Percentiles rank a stretch among this genome's conserved stretches.
Conservation (phyloP, 1,140 invertebrate genomes). For the Drosophila kohkoa region DNA sequence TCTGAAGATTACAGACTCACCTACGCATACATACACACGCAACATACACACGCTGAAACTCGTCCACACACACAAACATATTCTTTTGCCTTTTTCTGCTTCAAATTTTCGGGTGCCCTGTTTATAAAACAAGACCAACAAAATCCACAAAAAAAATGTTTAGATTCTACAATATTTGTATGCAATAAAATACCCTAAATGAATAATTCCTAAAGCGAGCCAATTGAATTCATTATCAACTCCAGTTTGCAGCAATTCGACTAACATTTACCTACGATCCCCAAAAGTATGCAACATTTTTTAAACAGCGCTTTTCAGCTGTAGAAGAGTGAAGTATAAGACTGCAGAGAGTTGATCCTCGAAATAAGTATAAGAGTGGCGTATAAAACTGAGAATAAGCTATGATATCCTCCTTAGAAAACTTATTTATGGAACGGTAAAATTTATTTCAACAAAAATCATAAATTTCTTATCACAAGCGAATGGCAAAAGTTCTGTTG, state of each 20-base stretch:
- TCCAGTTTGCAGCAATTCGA: not conserved
- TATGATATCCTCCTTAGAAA: not conserved
- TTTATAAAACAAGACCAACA: conserved; percentile 60
- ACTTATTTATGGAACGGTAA: conserved; percentile 19
- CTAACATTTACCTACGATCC: not conserved
- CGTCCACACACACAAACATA: conserved; percentile 41
- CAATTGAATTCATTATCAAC: conserved; percentile 10
- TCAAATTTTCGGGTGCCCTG: conserved; percentile 61
- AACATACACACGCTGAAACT: conserved; percentile 14
- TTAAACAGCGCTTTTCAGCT: fast-evolving
- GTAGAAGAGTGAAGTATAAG: conserved; percentile 36
- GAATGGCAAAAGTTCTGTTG: not conserved
- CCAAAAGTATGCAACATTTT: conserved; percentile 47
- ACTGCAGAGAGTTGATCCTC: not conserved
- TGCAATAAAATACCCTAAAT: conserved; percentile 70
- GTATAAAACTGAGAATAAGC: not conserved
- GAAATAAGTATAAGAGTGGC: too few species aligned
- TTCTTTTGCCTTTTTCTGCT: conserved; percentile 19
- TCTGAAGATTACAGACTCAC: conserved; percentile 9
- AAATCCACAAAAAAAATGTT: conserved; percentile 64
- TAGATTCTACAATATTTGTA: conserved; percentile 66
- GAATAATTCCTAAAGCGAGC: conserved; percentile 56
- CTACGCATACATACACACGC: conserved; percentile 7
- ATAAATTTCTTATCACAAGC: conserved; percentile 64
- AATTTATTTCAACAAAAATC: conserved; percentile 55